Percentiles rank a stretch among this genome's conserved stretches.
Evolutionary conservation across 1,140 invertebrate species (phyloP).

Genomic region (Matsumurasca onukii): DNA sequence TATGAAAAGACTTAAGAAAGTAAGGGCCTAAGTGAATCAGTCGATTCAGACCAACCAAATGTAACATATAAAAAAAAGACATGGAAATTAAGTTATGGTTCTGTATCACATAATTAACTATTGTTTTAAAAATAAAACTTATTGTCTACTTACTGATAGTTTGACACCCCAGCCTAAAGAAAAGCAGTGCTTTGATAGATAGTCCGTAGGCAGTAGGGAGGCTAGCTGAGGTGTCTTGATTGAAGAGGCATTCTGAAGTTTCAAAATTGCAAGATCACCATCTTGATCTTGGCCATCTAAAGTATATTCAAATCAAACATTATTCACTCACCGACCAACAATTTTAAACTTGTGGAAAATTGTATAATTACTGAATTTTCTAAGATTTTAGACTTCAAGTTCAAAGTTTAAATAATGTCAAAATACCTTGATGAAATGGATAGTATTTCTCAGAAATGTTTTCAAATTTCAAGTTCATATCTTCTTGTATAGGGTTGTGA

Average conservation of each 20-base stretch:
- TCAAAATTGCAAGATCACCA: neutral
- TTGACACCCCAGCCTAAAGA: conserved; percentile 2
- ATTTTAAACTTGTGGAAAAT: neutral
- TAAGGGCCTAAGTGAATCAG: too few species aligned
- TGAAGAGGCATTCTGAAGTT: too few species aligned
- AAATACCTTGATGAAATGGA: neutral
- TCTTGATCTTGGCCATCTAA: neutral
- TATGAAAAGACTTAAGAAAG: too few species aligned
- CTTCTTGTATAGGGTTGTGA: too few species aligned
- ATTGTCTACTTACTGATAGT: too few species aligned
- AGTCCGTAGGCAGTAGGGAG: neutral
- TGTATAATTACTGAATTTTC: neutral
- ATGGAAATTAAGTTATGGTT: too few species aligned
- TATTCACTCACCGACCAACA: neutral
- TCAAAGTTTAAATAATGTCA: neutral
- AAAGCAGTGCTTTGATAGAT: neutral
- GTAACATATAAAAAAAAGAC: too few species aligned
- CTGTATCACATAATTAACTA: too few species aligned
- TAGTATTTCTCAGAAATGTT: neutral
- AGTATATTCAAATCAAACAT: neutral
- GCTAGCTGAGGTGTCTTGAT: neutral
- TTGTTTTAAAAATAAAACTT: too few species aligned
- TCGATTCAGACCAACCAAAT: too few species aligned
- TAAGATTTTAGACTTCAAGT: neutral
- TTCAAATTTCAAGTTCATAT: too few species aligned